A percentile compares a stretch with the other conserved stretches of the same genome.
Evolutionary conservation across 2,113 vertebrate species (phyloP).

Genomic region (Hippolais icterina): DNA sequence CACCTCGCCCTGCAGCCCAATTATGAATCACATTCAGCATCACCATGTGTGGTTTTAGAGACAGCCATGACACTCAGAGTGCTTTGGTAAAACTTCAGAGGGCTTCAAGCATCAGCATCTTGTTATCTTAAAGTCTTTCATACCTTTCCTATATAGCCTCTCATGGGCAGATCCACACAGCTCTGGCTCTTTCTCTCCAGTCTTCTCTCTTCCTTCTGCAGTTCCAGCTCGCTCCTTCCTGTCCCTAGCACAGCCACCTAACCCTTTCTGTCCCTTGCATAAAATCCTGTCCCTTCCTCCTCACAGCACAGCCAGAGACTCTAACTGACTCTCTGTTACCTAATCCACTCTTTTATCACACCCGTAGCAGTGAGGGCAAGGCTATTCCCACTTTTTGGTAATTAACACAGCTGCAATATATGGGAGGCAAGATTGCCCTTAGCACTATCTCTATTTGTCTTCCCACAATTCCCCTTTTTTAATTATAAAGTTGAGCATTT

Average conservation of each 20-base stretch:
- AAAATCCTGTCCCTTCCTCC: not conserved
- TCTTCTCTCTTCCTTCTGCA: not conserved
- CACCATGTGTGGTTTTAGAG: not conserved
- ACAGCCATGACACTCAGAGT: not conserved
- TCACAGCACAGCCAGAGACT: not conserved
- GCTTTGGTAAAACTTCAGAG: not conserved
- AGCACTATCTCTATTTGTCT: not conserved
- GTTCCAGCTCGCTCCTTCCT: not conserved
- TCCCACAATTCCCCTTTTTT: not conserved
- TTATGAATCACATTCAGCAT: not conserved
- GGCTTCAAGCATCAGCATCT: not conserved
- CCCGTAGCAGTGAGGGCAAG: not conserved
- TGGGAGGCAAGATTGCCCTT: not conserved
- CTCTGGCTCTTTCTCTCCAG: not conserved
- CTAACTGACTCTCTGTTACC: not conserved
- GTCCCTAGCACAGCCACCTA: not conserved
- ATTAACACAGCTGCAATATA: not conserved
- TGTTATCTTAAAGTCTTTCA: not conserved
- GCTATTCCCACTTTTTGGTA: not conserved
- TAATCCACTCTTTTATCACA: not conserved
- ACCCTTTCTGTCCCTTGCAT: not conserved
- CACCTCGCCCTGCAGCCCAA: not conserved
- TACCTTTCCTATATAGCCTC: not conserved
- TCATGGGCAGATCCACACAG: not conserved
- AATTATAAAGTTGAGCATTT: not conserved